These are phyloP conservation scores for Noctua pronuba DNA, from an alignment of 2,888 invertebrate genomes.

Conservation along the genomic window DNA sequence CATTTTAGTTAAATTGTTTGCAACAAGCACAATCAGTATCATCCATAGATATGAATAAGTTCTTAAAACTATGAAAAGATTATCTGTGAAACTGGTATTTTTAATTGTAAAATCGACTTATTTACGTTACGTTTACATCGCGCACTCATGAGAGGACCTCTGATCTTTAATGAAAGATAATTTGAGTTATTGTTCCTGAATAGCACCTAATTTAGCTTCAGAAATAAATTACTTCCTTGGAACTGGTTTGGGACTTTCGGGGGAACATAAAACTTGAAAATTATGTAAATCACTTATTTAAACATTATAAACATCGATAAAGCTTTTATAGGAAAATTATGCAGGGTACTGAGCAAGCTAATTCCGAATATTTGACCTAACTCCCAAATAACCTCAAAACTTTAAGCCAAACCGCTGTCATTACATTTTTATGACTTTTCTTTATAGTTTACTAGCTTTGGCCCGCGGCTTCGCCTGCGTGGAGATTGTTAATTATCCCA, in stretches of 20 bases:
- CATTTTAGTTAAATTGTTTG: too few relatives aligned
- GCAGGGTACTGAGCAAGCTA: neutral
- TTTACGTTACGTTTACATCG: too few relatives aligned
- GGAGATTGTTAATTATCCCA: neutral
- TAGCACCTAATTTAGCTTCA: neutral
- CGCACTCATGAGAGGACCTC: too few relatives aligned
- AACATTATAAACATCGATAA: conserved; percentile 19
- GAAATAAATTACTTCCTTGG: neutral
- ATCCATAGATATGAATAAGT: too few relatives aligned
- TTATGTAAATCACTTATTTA: conserved; percentile 34
- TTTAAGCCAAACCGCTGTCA: neutral
- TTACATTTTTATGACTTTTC: conserved; percentile 22
- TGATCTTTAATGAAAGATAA: too few relatives aligned
- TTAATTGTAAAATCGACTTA: too few relatives aligned
- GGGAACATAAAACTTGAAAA: conserved; percentile 14
- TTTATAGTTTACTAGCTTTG: conserved; percentile 9
- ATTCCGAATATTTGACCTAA: neutral
- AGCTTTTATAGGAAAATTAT: conserved; percentile 37
- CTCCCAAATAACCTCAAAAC: conserved; percentile 12
- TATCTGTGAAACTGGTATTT: too few relatives aligned
- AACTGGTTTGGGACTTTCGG: neutral
- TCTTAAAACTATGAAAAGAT: too few relatives aligned
- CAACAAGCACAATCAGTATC: too few relatives aligned
- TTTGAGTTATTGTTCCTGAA: neutral
- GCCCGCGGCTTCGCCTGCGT: neutral